These are phyloP conservation scores for Sebastes taczanowskii DNA, from an alignment of 2,797 vertebrate genomes.

Conservation along the genomic window DNA sequence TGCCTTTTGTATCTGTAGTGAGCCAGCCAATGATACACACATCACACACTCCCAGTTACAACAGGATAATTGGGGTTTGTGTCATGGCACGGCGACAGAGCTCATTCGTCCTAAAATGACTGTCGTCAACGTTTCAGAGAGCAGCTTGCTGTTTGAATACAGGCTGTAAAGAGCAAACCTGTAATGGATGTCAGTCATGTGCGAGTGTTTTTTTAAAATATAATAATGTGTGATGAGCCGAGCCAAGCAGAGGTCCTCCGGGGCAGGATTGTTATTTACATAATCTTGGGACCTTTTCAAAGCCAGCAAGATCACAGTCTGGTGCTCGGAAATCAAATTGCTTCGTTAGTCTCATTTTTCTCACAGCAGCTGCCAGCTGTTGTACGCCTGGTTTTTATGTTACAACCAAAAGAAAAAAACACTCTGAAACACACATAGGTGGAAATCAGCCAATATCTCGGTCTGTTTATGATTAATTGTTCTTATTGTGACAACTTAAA, in stretches of 20 bases:
- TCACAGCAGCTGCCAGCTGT: neutral
- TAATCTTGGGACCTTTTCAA: slow-evolving; percentile 24
- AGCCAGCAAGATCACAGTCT: slow-evolving; percentile 2
- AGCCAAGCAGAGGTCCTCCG: neutral
- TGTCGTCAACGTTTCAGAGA: slow-evolving; percentile 3
- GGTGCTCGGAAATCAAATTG: neutral
- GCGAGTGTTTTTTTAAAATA: slow-evolving; percentile 13
- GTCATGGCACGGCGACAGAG: neutral
- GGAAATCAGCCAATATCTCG: neutral
- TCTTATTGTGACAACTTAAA: neutral
- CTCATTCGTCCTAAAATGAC: slow-evolving; percentile 9
- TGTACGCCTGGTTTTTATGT: neutral
- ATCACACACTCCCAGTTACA: neutral
- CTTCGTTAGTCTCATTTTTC: slow-evolving; percentile 8
- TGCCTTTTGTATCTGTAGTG: neutral
- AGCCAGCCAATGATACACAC: slow-evolving; percentile 2
- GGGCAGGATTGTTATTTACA: slow-evolving; percentile 25
- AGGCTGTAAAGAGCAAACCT: neutral
- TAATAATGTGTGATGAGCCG: slow-evolving; percentile 23
- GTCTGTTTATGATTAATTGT: neutral
- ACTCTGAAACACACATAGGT: neutral
- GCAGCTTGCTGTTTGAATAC: slow-evolving; percentile 13
- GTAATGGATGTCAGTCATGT: slow-evolving; percentile 5
- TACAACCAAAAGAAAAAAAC: neutral
- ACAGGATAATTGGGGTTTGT: slow-evolving; percentile 21